Percentiles rank a stretch among this genome's conserved stretches.
phyloP scores from a whole-genome alignment of 2,113 vertebrate genomes.

The Calyptomena viridis region DNA sequence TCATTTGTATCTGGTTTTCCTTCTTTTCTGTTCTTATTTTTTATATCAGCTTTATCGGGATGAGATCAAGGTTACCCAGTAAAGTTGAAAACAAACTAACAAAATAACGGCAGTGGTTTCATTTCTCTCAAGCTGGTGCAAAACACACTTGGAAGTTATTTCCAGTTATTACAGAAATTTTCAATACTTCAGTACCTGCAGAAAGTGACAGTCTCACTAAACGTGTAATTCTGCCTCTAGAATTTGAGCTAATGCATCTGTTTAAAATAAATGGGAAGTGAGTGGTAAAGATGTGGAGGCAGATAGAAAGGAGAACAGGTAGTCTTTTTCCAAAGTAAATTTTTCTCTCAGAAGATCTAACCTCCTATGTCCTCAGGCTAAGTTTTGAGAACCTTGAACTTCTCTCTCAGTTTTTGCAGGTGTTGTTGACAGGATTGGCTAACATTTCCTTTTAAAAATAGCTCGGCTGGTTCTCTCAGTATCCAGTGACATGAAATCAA shows the following conservation, averaged over 20 bases:
- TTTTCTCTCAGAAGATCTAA: background rate
- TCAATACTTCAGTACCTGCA: background rate
- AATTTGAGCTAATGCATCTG: background rate
- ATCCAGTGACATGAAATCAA: background rate
- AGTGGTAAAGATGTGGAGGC: background rate
- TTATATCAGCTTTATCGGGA: background rate
- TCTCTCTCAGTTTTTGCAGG: background rate
- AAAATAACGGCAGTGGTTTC: background rate
- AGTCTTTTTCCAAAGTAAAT: background rate
- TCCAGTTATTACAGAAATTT: background rate
- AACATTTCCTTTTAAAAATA: slow-evolving; percentile 42
- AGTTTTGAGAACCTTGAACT: background rate
- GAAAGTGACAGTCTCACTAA: background rate
- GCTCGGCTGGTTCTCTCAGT: background rate
- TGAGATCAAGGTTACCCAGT: background rate
- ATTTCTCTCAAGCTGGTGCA: background rate
- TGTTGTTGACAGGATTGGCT: slow-evolving; percentile 22
- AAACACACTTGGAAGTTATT: background rate
- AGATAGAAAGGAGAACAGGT: background rate
- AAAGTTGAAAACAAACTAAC: background rate
- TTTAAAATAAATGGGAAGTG: background rate
- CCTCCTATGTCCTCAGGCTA: background rate
- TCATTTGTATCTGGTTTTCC: background rate
- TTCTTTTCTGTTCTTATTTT: background rate
- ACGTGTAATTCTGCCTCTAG: background rate